A percentile compares a stretch with the other conserved stretches of the same genome.
These are phyloP conservation scores for Noctua fimbriata DNA, from an alignment of 2,888 invertebrate genomes.

Conservation along the genomic window DNA sequence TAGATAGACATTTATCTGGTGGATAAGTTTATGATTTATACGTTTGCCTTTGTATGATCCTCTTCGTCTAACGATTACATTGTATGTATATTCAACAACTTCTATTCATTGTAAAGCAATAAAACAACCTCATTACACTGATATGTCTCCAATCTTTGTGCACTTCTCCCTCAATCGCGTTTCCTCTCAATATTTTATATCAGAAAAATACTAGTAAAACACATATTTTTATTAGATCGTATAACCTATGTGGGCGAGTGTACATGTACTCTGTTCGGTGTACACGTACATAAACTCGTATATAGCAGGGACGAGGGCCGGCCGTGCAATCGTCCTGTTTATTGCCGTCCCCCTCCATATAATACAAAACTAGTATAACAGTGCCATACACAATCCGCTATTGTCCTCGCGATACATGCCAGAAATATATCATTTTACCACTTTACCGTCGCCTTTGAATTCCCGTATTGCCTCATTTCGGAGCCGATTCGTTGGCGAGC, in stretches of 20 bases:
- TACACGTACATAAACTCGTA: constrained; percentile 56
- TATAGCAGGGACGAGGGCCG: constrained; percentile 64
- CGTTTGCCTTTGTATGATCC: background rate
- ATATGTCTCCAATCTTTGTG: constrained; percentile 5
- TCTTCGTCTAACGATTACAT: constrained; percentile 14
- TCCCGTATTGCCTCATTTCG: constrained; percentile 73
- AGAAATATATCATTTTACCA: constrained; percentile 79
- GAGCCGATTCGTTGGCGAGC: constrained; percentile 69
- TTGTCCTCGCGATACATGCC: constrained; percentile 68
- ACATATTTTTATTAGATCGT: constrained; percentile 65
- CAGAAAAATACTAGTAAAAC: constrained; percentile 56
- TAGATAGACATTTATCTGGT: constrained; percentile 48
- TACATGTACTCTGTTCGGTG: constrained; percentile 52
- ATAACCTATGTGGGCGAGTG: constrained; percentile 55
- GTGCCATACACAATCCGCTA: constrained; percentile 72
- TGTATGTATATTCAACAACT: constrained; percentile 1
- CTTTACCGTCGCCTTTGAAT: constrained; percentile 78
- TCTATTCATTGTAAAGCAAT: background rate
- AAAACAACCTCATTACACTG: constrained; percentile 1
- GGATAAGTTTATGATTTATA: constrained; percentile 37
- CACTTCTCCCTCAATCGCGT: constrained; percentile 29
- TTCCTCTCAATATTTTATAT: constrained; percentile 48
- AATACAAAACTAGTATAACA: constrained; percentile 76
- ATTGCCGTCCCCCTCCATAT: constrained; percentile 74
- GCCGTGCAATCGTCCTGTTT: constrained; percentile 76